Base-by-base conservation (phyloP, 2,888 invertebrate species). In the Trissoscelio sp. region DNA sequence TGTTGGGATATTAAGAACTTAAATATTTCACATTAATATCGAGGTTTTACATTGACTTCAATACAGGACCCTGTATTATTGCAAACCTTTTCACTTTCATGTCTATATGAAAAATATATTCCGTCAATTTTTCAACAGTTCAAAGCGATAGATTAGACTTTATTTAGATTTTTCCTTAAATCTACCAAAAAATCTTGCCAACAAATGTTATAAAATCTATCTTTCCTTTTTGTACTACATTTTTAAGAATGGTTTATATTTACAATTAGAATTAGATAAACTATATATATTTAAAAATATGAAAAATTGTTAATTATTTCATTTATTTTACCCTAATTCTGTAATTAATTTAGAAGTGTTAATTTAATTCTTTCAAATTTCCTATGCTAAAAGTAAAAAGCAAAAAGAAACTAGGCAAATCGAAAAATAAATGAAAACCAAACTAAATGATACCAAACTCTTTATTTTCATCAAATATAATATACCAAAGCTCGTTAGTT, bases 381-480 rank as follows among this genome's bases (percentile, higher is more conserved):
- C 11, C 51, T 51, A 51, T 16, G 11, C 11, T 55, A 31, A 31
- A 20, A 22, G 14, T 60, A 42, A 24, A 51, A 53, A 37, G 34
- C 22, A 12, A 51, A 24, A 12, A 66, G 31, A 11, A 20, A 55
- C 12, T n/a, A 48, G 46, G 57, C 18, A 73, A 72, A 28, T 7
- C 3, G n/a, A n/a, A 18, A 55, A 44, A 48, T 18, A 48, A 75
- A 58, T 34, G 2, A 55, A 44, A 44, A 62, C 18, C 5, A 22
- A 75, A 75, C 0, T 12, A 58, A 75, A 66, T 55, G 37, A 66
- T 48, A 58, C 57, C 34, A 57, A 34, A 57, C 28, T 24, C 16
- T 75, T 75, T 75, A 75, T 75, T 75, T 58, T 28, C 9, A n/a
- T 11, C 28, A 57, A 55, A 34, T 60, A 74, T 64, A 67, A 67